Percentiles rank a stretch among this genome's conserved stretches.
These are phyloP conservation scores for Dipodomys stephensi DNA, from an alignment of 2,113 vertebrate species.

Conservation along the genomic window DNA sequence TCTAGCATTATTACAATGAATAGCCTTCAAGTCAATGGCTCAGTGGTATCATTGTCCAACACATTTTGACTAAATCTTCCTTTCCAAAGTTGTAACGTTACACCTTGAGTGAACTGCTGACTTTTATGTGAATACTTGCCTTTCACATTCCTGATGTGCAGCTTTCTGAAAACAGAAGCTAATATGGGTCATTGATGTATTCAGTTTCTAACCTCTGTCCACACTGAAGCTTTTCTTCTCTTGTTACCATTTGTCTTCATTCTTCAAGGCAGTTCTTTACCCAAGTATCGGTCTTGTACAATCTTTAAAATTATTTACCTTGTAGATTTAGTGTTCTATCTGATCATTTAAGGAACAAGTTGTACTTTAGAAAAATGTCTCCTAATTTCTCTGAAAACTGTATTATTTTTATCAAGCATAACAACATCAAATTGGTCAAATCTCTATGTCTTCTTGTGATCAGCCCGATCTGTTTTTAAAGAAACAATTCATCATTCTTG, in stretches of 20 bases:
- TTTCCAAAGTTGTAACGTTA: conserved; percentile 8
- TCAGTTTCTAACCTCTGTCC: conserved; percentile 50
- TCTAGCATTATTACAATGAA: not conserved
- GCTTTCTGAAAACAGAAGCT: conserved; percentile 49
- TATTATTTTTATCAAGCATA: conserved; percentile 73
- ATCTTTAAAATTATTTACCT: conserved; percentile 61
- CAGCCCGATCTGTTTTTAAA: conserved; percentile 38
- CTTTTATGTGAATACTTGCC: not conserved
- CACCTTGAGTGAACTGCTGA: not conserved
- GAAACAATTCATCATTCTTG: conserved; percentile 57
- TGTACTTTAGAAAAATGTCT: conserved; percentile 58
- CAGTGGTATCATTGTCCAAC: not conserved
- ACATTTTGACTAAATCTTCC: not conserved
- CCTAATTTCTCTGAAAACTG: conserved; percentile 74
- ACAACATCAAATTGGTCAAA: conserved; percentile 62
- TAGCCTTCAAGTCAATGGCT: not conserved
- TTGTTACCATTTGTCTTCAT: conserved; percentile 78
- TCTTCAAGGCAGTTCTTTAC: conserved; percentile 72
- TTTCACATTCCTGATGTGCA: not conserved
- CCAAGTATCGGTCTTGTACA: conserved; percentile 54
- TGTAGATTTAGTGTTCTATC: conserved; percentile 71
- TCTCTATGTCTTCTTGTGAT: conserved; percentile 52
- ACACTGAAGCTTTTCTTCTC: conserved; percentile 49
- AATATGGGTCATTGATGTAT: conserved; percentile 27
- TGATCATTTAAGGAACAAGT: conserved; percentile 63